Percentiles rank a stretch among this genome's conserved stretches.
Conservation (phyloP, 1,140 invertebrate genomes). For the Aleiodes sp. region DNA sequence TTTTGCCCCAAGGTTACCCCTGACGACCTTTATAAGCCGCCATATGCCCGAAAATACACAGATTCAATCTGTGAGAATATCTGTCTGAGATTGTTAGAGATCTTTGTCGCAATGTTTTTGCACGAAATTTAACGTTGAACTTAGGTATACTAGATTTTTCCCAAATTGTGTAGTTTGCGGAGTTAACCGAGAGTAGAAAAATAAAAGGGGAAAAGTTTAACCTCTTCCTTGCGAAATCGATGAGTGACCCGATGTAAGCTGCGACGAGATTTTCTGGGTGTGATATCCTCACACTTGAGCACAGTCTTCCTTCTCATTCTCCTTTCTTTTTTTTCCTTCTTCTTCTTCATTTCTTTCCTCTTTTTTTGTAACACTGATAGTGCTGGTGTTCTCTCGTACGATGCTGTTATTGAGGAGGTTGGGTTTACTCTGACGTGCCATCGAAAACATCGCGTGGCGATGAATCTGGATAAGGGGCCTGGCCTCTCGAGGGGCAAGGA, state of each 20-base stretch:
- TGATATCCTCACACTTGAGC: conserved; percentile 19
- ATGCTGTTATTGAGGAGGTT: conserved; percentile 5
- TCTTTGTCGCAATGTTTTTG: background rate
- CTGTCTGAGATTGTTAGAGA: background rate
- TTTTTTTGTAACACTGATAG: conserved; percentile 8
- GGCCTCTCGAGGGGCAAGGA: too few relatives aligned
- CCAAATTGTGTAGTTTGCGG: too few relatives aligned
- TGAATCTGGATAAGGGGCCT: conserved; percentile 14
- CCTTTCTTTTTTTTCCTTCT: background rate
- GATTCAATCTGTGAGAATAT: background rate
- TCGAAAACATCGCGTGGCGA: conserved; percentile 17
- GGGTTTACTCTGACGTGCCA: conserved; percentile 12
- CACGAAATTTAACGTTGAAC: background rate
- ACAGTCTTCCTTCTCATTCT: background rate
- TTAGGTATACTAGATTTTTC: too few relatives aligned
- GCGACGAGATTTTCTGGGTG: conserved; percentile 13
- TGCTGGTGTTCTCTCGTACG: conserved; percentile 1
- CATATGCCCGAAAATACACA: background rate
- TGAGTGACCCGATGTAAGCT: conserved; percentile 17
- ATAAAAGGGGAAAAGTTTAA: too few relatives aligned
- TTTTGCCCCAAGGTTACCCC: background rate
- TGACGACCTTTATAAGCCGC: background rate
- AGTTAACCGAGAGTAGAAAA: too few relatives aligned
- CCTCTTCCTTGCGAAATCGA: conserved; percentile 2
- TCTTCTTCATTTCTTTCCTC: background rate